phyloP scores from a whole-genome alignment of 2,797 vertebrate genomes.

The Lacerta viridis region DNA sequence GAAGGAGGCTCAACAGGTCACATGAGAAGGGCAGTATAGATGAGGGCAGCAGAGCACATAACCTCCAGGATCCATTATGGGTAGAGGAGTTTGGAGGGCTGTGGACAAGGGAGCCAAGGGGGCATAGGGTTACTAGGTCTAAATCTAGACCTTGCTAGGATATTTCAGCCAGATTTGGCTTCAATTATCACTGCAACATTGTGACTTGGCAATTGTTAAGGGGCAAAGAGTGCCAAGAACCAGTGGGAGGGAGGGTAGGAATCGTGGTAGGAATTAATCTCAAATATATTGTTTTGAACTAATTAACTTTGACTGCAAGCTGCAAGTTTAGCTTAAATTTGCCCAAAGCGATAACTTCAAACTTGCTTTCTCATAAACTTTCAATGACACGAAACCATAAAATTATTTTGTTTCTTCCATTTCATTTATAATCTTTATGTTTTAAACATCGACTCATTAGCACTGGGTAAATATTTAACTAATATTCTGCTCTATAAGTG shows the following conservation, averaged over 20 bases:
- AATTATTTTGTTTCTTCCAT: neutral
- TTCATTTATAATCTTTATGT: too few species aligned
- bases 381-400: neutral
- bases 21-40: neutral
- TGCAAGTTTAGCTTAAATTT: neutral
- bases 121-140: neutral
- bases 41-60: neutral
- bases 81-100: constrained; percentile 6
- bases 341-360: neutral
- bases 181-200: neutral
- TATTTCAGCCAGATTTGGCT: constrained; percentile 6
- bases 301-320: neutral
- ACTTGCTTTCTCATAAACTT: neutral
- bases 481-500: neutral
- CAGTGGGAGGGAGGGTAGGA: neutral
- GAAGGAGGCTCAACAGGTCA: neutral
- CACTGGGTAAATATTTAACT: neutral
- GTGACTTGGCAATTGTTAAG: neutral
- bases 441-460: too few species aligned
- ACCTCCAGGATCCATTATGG: neutral
- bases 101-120: neutral
- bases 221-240: neutral
- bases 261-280: neutral
- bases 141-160: constrained; percentile 2
- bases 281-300: neutral